Evolutionary conservation across 2,888 invertebrate genomes (phyloP).

Genomic region (Epirrhoe tristata): DNA sequence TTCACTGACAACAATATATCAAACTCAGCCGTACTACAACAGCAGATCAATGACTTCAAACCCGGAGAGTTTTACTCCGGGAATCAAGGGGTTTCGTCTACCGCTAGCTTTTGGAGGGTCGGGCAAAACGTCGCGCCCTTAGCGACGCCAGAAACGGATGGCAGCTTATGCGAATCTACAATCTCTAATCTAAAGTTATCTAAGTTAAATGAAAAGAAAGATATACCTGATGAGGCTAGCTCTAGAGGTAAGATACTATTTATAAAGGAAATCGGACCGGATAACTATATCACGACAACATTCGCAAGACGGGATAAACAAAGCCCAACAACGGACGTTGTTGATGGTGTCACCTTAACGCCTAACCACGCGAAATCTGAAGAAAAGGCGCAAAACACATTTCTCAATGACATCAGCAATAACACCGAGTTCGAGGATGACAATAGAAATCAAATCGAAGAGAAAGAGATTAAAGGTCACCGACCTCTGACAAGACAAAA

Average conservation of each 20-base stretch:
- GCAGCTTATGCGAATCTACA: conserved; percentile 84
- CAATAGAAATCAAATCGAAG: conserved; percentile 80
- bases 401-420: conserved; percentile 79
- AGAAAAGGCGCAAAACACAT: conserved; percentile 79
- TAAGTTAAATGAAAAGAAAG: conserved; percentile 75
- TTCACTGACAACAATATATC: conserved; percentile 80
- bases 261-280: conserved; percentile 89
- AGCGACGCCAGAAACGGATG: conserved; percentile 87
- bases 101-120: conserved; percentile 73
- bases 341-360: conserved; percentile 68
- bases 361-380: conserved; percentile 77
- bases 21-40: conserved; percentile 74
- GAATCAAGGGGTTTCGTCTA: conserved; percentile 72
- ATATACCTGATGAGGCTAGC: conserved; percentile 68
- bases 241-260: conserved; percentile 84
- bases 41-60: conserved; percentile 75
- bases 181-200: conserved; percentile 74
- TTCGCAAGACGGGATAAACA: conserved; percentile 80
- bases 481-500: conserved; percentile 89
- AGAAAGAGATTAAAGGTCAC: conserved; percentile 87
- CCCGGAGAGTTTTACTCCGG: conserved; percentile 82
- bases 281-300: conserved; percentile 90
- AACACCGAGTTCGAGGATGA: conserved; percentile 82
- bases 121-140: conserved; percentile 83
- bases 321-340: conserved; percentile 57